Percentiles rank a stretch among this genome's conserved stretches.
phyloP scores from a whole-genome alignment of 2,113 vertebrate genomes.

The Turnix velox region DNA sequence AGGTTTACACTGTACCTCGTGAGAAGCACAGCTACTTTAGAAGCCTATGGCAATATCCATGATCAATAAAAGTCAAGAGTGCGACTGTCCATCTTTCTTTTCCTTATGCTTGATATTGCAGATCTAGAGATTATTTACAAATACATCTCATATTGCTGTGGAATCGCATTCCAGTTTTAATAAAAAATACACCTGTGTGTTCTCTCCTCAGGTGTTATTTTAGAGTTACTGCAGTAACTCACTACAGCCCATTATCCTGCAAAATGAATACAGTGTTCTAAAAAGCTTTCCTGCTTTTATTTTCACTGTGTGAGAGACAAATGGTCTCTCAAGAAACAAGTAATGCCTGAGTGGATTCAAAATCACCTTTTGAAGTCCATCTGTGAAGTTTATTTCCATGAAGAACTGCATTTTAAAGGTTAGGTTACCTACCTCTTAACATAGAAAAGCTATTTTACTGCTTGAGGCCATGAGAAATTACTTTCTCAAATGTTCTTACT shows the following conservation, averaged over 20 bases:
- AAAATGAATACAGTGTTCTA: background rate
- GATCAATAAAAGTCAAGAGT: background rate
- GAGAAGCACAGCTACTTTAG: background rate
- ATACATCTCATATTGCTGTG: background rate
- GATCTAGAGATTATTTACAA: background rate
- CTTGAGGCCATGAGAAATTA: slow-evolving; percentile 18
- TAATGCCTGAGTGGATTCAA: background rate
- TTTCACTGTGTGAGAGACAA: background rate
- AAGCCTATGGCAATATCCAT: background rate
- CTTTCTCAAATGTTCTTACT: slow-evolving; percentile 7
- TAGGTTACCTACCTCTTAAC: slow-evolving; percentile 11
- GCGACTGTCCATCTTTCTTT: background rate
- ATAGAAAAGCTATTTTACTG: background rate
- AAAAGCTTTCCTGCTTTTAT: background rate
- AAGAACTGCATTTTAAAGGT: slow-evolving; percentile 34
- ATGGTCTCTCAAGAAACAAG: background rate
- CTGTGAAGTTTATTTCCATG: slow-evolving; percentile 6
- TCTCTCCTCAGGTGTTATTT: background rate
- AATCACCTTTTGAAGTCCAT: slow-evolving; percentile 21
- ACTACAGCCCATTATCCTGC: background rate
- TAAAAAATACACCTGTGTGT: background rate
- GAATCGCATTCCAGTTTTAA: background rate
- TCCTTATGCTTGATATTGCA: background rate
- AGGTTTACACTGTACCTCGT: background rate
- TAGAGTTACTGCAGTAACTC: background rate